A percentile compares a stretch with the other conserved stretches of the same genome.
These are phyloP conservation scores for Microplitis deprimator DNA, from an alignment of 2,888 invertebrate genomes.

Conservation along the genomic window DNA sequence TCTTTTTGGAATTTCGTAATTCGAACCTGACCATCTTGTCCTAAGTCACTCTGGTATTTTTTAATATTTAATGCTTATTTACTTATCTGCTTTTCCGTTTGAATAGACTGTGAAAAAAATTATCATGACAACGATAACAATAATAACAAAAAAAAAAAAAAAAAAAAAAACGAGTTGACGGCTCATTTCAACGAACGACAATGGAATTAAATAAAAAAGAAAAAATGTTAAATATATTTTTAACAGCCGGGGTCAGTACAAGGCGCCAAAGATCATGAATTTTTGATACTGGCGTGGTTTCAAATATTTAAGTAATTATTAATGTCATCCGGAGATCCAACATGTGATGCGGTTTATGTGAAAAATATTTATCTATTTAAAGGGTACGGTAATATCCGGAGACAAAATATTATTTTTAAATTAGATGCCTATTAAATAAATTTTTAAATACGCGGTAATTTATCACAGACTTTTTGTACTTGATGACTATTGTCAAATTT, in stretches of 20 bases:
- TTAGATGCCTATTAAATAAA: no score
- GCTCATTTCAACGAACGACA: not conserved
- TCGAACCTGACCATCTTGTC: not conserved
- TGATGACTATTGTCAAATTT: no score
- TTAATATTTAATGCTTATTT: not conserved
- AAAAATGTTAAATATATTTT: slow-evolving; percentile 24
- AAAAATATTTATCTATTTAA: slow-evolving; percentile 15
- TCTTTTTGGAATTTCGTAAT: not conserved
- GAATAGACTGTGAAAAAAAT: not conserved
- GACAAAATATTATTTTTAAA: slow-evolving; percentile 17
- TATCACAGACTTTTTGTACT: no score
- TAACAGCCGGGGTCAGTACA: slow-evolving; percentile 23
- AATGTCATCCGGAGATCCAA: slow-evolving; percentile 39
- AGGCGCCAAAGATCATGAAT: slow-evolving; percentile 45
- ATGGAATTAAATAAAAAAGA: not conserved
- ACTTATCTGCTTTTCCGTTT: not conserved
- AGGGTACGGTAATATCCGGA: slow-evolving; percentile 3
- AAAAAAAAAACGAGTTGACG: not conserved
- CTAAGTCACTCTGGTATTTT: not conserved
- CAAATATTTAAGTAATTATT: slow-evolving; percentile 53
- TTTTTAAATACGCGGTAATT: no score
- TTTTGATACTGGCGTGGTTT: slow-evolving; percentile 51
- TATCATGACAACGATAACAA: not conserved
- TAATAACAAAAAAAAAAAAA: no score
- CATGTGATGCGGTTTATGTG: not conserved